Evolutionary conservation across 2,888 invertebrate species (phyloP).

Genomic region (Neria commutata): DNA sequence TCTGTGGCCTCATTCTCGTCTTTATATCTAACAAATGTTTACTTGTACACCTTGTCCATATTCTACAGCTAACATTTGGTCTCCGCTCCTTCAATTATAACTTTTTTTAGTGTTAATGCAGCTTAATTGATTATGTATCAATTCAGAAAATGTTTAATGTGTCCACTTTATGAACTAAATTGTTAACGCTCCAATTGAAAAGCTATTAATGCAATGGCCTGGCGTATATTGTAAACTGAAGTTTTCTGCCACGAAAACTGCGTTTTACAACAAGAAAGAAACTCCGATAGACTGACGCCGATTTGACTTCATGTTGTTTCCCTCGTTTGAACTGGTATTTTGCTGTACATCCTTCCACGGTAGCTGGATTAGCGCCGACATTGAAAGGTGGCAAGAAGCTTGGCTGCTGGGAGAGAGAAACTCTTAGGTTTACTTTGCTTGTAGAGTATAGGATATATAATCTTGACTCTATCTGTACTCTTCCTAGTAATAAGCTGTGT

Average conservation of each 20-base stretch:
- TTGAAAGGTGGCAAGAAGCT: slow-evolving; percentile 63
- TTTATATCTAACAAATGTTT: slow-evolving; percentile 95
- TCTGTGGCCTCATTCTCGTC: slow-evolving; percentile 88
- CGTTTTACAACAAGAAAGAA: slow-evolving; percentile 64
- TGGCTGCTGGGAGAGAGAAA: slow-evolving; percentile 75
- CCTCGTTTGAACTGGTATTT: too few relatives aligned
- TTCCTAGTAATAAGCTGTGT: background rate
- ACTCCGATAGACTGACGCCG: slow-evolving; percentile 61
- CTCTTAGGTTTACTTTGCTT: slow-evolving; percentile 67
- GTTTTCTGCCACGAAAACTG: slow-evolving; percentile 86
- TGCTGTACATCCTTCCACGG: slow-evolving; percentile 41
- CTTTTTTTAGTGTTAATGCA: slow-evolving; percentile 73
- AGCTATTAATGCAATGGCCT: slow-evolving; percentile 66
- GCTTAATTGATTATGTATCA: slow-evolving; percentile 54
- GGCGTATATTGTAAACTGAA: slow-evolving; percentile 87
- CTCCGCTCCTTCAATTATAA: slow-evolving; percentile 90
- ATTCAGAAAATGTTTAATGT: too few relatives aligned
- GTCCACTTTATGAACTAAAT: too few relatives aligned
- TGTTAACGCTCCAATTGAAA: slow-evolving; percentile 11
- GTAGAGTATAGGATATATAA: too few relatives aligned
- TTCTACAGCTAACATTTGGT: slow-evolving; percentile 90
- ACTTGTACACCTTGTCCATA: slow-evolving; percentile 86
- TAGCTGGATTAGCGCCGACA: slow-evolving; percentile 40
- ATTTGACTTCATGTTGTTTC: slow-evolving; percentile 56
- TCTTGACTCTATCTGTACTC: too few relatives aligned